Base-by-base conservation (phyloP, 1,140 invertebrate genomes). In the Amyelois transitella region DNA sequence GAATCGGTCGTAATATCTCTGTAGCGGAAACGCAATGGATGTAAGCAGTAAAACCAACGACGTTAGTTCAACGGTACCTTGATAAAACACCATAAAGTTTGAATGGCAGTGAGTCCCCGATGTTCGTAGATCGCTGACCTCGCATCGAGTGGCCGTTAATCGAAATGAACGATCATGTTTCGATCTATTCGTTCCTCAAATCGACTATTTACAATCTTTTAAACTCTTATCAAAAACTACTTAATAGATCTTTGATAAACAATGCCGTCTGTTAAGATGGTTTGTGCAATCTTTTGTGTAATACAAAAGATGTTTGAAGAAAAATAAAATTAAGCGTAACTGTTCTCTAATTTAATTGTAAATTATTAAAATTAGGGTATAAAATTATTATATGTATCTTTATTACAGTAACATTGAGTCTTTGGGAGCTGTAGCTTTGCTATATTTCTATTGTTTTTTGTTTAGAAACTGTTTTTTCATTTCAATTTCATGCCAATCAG, bases 41-140 rank as follows among this genome's bases (percentile, higher is more conserved):
- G 45, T 48, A 52, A 67, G 57, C 57, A 57, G 64, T 75, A 77
- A 81, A 75, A 71, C 55, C 64, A n/a, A n/a, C n/a, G 66, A 68
- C 59, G 69, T 72, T 47, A 55, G 18, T 57, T 69, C 54, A 77
- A 77, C 72, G 68, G 66, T 73, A 76, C 66, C 73, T 77, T 76
- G 71, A 81, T 78, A 75, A 79, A 72, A 75, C 68, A 72, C 67
- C 59, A 83, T 79, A 79, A 82, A 83, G 55, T 69, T 55, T 55
- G 63, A 76, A 69, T 69, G 68, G 55, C 60, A 53, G 18, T 62
- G 51, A 55, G 71, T 60, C 62, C 60, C 55, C 59, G 66, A 62
- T 69, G 67, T 75, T 72, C 69, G 62, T 68, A 60, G 77, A 75
- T 57, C 77, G 70, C 69, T 81, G 77, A 81, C 77, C 79, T 69